Percentiles rank a stretch among this genome's conserved stretches.
These are phyloP conservation scores for Nematolebias whitei DNA, from an alignment of 2,113 vertebrate genomes.

Conservation along the genomic window DNA sequence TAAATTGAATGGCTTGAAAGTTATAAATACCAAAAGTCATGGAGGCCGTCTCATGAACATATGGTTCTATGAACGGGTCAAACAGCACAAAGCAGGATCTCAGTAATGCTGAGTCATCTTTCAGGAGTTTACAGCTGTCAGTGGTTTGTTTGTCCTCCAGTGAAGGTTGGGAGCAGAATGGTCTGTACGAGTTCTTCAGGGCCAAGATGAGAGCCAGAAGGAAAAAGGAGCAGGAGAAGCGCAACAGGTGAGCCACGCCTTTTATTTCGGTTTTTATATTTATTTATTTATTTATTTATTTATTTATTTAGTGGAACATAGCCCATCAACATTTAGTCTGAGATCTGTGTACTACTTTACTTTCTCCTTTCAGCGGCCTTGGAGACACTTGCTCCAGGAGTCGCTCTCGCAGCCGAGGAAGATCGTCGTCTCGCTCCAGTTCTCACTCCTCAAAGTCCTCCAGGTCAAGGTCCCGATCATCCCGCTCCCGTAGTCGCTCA, in stretches of 20 bases:
- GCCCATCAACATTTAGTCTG: background rate
- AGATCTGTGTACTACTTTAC: background rate
- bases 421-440: slow-evolving; percentile 92
- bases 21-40: no score
- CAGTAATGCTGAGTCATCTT: no score
- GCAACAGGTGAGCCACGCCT: slow-evolving; percentile 90
- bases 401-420: slow-evolving; percentile 89
- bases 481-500: slow-evolving; percentile 82
- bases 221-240: slow-evolving; percentile 94
- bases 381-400: slow-evolving; percentile 84
- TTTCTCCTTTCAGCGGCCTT: slow-evolving; percentile 72
- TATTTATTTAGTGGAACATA: no score
- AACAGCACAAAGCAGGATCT: no score
- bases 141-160: slow-evolving; percentile 76
- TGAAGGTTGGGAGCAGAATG: slow-evolving; percentile 99
- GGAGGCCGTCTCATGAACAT: no score
- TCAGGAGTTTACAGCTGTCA: no score
- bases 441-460: slow-evolving; percentile 95
- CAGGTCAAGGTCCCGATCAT: slow-evolving; percentile 86
- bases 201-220: slow-evolving; percentile 96
- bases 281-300: no score
- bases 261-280: no score
- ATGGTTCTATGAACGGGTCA: no score
- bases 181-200: slow-evolving; percentile 96
- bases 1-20: no score